These are phyloP conservation scores for Caenorhabditis remanei DNA, from an alignment of 1,140 invertebrate species.

Conservation along the genomic window DNA sequence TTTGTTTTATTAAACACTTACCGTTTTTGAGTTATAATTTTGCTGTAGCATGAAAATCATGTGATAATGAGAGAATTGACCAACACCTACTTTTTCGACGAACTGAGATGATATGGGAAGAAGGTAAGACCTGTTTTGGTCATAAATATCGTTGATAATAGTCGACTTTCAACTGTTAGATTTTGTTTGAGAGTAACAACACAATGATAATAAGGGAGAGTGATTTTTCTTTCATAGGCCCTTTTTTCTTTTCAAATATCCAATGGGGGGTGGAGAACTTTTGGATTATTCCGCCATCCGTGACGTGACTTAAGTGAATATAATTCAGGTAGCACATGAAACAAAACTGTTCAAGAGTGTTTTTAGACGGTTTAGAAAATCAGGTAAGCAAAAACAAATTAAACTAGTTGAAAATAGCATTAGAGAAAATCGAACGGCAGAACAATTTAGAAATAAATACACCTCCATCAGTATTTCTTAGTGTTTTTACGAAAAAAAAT, in stretches of 20 bases:
- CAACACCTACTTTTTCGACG: not conserved
- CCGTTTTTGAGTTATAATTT: not conserved
- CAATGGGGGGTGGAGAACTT: too few relatives aligned
- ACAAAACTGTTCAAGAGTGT: not conserved
- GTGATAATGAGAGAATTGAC: not conserved
- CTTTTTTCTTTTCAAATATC: too few relatives aligned
- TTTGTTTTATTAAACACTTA: not conserved
- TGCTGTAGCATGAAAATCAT: not conserved
- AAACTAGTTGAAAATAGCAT: not conserved
- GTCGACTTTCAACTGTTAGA: not conserved
- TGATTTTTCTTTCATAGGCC: not conserved
- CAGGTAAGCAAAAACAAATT: not conserved
- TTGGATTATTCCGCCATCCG: too few relatives aligned
- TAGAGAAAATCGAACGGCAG: not conserved
- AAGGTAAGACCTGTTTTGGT: conserved; percentile 12
- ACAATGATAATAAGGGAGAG: not conserved
- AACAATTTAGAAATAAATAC: not conserved
- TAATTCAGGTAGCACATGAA: not conserved
- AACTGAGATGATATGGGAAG: not conserved
- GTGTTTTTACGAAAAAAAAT: conserved; percentile 16
- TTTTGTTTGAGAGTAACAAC: not conserved
- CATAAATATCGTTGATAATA: not conserved
- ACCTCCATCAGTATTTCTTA: not conserved
- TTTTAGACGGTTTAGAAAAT: not conserved
- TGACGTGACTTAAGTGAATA: too few relatives aligned